phyloP scores from a whole-genome alignment of 2,113 vertebrate species.

The Mesembrinibis cayennensis region DNA sequence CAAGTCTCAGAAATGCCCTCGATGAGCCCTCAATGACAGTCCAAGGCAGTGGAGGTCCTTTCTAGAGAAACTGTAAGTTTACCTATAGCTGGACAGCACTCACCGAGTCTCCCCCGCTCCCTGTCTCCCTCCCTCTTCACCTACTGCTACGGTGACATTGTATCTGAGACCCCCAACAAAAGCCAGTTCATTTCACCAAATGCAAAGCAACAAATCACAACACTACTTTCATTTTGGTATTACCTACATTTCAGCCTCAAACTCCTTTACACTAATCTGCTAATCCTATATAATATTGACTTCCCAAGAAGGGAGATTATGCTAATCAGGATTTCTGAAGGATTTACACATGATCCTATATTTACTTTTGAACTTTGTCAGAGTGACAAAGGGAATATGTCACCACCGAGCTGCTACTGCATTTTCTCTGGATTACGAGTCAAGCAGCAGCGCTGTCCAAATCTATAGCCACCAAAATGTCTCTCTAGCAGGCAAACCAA shows the following conservation, averaged over 20 bases:
- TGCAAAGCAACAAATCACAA: not conserved
- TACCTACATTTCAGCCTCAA: not conserved
- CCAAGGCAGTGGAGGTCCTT: not conserved
- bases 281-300: constrained; percentile 10
- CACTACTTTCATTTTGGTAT: not conserved
- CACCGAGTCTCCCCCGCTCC: not conserved
- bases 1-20: not conserved
- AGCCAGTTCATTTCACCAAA: not conserved
- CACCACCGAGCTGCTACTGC: not conserved
- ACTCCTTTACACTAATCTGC: not conserved
- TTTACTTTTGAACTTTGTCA: not conserved
- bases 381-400: not conserved
- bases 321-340: constrained; percentile 46
- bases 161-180: not conserved
- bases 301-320: not conserved
- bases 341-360: constrained; percentile 22
- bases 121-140: not conserved
- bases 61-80: not conserved
- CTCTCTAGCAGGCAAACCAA: not conserved
- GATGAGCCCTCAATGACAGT: not conserved
- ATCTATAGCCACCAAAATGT: not conserved
- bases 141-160: not conserved
- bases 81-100: not conserved
- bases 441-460: not conserved
- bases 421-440: not conserved